Base-by-base conservation (phyloP, 2,888 invertebrate species). In the Platycheirus rosarum region DNA sequence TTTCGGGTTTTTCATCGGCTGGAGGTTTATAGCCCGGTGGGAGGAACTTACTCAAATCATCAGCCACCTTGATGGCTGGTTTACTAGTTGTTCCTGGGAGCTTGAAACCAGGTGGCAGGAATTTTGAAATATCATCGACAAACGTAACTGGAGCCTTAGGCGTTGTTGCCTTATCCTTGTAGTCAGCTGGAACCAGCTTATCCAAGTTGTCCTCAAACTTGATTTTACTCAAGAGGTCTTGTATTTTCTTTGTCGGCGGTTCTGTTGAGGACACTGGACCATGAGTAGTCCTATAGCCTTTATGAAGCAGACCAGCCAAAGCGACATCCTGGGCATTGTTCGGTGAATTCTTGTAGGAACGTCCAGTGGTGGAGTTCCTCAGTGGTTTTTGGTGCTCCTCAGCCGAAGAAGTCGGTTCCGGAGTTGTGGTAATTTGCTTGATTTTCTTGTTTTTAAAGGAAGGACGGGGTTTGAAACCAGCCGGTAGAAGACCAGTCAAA, bases 11-110 rank as follows among this genome's bases (percentile, higher is more conserved):
- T 7, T 82, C 85, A 18, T 87, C 86, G 0, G 73, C 49, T 2
- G 86, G 82, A 6, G 88, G 75, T 40, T 94, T 95, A 86, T 92
- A 95, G 2, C 93, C 94, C 7, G 93, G 92, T n/a, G 95, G 95
- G 79, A 95, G 89, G 53, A 94, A 91, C 84, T 93, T 92, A 85
- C 91, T 92, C 0, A 93, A 86, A 85, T 93, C 93, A 85, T 93
- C 93, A 46, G 91, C 90, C 86, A 92, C 91, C 8, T 92, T 89
- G 5, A 86, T 85, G 0, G 84, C 69, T 0, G 88, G 74, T 26
- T 85, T 86, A 0, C 85, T 86, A 0, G 85, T 86, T 46, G 90
- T 86, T 62, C 91, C 90, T 37, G 91, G 92, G 26, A 93, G 91
- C 80, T 92, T 92, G 1, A 92, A 93, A 7, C 92, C 91, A 8